Conservation (phyloP, 1,140 invertebrate genomes). For the Palaemon carinicauda region DNA sequence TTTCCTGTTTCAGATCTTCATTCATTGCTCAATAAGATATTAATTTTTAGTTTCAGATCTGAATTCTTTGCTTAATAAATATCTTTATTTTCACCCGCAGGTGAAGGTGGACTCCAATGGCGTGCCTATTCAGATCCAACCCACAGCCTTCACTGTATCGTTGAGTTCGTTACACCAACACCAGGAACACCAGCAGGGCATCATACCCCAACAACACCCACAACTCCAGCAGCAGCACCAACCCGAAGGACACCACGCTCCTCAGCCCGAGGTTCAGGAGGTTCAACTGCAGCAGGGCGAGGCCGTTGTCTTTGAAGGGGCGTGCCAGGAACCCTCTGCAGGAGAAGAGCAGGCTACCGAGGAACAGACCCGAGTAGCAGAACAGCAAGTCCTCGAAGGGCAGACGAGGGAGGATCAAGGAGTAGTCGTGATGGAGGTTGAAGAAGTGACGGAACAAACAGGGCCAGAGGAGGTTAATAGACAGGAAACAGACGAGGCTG, state of each 20-base stretch:
- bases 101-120: conserved; percentile 58
- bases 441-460: not conserved
- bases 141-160: conserved; percentile 52
- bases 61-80: not conserved
- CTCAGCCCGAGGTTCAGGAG: not conserved
- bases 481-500: not conserved
- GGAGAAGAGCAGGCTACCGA: not conserved
- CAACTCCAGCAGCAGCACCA: not conserved
- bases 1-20: too few relatives aligned
- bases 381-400: not conserved
- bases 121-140: conserved; percentile 55
- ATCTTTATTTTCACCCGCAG: not conserved
- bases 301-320: too few relatives aligned
- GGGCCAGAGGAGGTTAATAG: not conserved
- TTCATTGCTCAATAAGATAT: too few relatives aligned
- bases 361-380: not conserved
- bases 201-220: not conserved
- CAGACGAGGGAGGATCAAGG: not conserved
- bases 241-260: not conserved
- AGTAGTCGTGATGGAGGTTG: not conserved
- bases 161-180: conserved; percentile 29
- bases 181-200: not conserved
- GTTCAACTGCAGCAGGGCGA: too few relatives aligned
- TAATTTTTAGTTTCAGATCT: too few relatives aligned
- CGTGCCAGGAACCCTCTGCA: too few relatives aligned